These are phyloP conservation scores for Odocoileus hemionus DNA, from an alignment of 2,113 vertebrate genomes.

Conservation along the genomic window DNA sequence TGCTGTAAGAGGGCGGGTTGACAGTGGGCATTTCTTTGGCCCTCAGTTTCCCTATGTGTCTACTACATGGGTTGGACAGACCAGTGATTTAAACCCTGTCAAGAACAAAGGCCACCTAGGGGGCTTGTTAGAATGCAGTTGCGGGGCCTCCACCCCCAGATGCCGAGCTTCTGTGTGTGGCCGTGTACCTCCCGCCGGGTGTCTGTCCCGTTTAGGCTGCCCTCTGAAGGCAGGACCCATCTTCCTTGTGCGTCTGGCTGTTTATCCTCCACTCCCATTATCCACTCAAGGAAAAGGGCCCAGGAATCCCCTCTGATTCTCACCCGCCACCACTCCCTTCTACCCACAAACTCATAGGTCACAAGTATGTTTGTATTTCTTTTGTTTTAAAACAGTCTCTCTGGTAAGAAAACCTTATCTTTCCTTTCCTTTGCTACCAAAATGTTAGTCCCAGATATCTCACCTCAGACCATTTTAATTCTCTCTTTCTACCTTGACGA, in stretches of 20 bases:
- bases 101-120: neutral
- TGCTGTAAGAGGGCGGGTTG: neutral
- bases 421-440: neutral
- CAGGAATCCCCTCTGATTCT: neutral
- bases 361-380: neutral
- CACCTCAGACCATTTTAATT: neutral
- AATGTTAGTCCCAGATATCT: neutral
- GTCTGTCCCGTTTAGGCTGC: neutral
- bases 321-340: neutral
- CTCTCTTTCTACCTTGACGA: neutral
- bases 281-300: neutral
- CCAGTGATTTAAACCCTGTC: neutral
- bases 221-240: neutral
- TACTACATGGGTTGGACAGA: neutral
- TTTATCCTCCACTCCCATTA: neutral
- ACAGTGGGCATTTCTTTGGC: neutral
- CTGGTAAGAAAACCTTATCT: neutral
- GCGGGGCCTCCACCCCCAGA: neutral
- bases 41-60: neutral
- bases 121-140: neutral
- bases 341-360: neutral
- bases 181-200: neutral
- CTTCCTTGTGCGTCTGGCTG: fast-evolving
- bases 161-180: neutral
- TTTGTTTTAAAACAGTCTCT: neutral